Base-by-base conservation (phyloP, 2,888 invertebrate species). In the Psylliodes chrysocephalus region DNA sequence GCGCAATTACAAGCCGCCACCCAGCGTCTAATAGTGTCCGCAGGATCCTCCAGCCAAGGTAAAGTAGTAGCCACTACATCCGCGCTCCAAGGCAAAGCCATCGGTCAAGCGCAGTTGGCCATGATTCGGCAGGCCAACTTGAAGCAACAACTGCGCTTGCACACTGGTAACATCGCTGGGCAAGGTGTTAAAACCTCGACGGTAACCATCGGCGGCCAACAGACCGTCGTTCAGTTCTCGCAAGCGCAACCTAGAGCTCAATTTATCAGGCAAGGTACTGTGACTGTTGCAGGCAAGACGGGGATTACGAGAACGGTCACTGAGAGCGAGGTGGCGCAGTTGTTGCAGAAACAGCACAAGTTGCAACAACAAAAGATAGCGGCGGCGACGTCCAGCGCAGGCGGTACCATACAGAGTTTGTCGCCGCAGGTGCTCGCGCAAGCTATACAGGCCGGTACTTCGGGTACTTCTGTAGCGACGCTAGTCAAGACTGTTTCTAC, bases 401-500 rank as follows among this genome's bases (percentile, higher is more conserved):
- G 77, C 71, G 33, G 71, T 14, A 78, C 79, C 0, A 79, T 82
- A 28, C 81, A 82, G 66, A 80, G 75, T 52, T 66, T 81, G 49
- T 77, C 79, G 10, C 79, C 81, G 38, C 83, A 82, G 63, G 78
- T 78, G 8, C 75, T 81, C 17, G 81, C 81, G 30, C 79, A 81
- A 38, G 78, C 82, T 14, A 83, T 86, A 15, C 86, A 86, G 71
- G 83, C 85, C 1, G 83, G 85, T 1, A 81, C 84, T 1, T 85
- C 86, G 0, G 85, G 85, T 0, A 80, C 85, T 0, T 85, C 86
- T 2, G 87, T 89, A 2, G 87, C 89, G 0, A 88, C 89, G 0
- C 79, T 90, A 54, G 90, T 90, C 0, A 90, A 90, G 76, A 85
- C 89, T 0, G 85, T 86, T 46, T 80, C 85, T 1, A 81, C 83